phyloP scores from a whole-genome alignment of 2,113 vertebrate genomes.

The Rousettus leschenaultii region DNA sequence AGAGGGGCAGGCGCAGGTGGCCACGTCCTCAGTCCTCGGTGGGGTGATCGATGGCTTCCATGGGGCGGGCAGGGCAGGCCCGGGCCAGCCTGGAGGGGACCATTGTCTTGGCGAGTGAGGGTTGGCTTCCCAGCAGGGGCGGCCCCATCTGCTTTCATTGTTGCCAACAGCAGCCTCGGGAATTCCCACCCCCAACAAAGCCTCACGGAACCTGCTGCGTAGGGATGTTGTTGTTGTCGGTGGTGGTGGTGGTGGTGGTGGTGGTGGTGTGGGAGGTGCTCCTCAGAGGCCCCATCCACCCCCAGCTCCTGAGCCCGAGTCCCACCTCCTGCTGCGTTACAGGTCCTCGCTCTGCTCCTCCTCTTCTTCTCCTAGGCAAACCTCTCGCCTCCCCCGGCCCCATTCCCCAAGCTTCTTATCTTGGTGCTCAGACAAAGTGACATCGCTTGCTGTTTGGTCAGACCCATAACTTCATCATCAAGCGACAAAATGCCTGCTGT shows the following conservation, averaged over 20 bases:
- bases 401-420: not conserved
- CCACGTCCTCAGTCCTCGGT: not conserved
- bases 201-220: not conserved
- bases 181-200: not conserved
- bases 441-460: not conserved
- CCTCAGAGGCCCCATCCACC: not conserved
- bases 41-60: slow-evolving; percentile 74
- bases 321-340: not conserved
- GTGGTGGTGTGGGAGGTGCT: not conserved
- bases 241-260: too few relatives aligned
- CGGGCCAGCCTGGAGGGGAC: slow-evolving; percentile 41
- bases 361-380: not conserved
- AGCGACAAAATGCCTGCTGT: not conserved
- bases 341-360: not conserved
- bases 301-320: not conserved
- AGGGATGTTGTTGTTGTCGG: too few relatives aligned
- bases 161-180: slow-evolving; percentile 57
- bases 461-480: not conserved
- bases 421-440: not conserved
- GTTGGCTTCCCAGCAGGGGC: slow-evolving; percentile 73
- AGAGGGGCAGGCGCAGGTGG: slow-evolving; percentile 49
- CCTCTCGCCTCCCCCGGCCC: too few relatives aligned
- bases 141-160: slow-evolving; percentile 79
- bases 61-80: not conserved
- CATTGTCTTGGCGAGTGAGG: slow-evolving; percentile 80